Conservation (phyloP, 2,888 invertebrate species). For the Nymphalis polychloros region DNA sequence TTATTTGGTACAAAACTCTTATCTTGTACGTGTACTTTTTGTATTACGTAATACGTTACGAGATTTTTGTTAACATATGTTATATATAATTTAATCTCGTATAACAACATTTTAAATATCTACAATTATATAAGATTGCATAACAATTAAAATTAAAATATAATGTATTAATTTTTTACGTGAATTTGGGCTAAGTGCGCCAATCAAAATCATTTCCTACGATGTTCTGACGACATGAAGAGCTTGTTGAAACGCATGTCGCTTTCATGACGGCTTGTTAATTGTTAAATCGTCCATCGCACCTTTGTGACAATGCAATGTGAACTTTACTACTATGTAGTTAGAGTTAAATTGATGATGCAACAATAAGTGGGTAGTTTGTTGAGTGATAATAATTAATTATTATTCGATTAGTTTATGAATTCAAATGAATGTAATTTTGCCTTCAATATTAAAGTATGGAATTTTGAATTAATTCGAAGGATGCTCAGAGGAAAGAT, state of each 20-base stretch:
- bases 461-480: constrained; percentile 17
- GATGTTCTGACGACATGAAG: constrained; percentile 26
- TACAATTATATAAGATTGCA: constrained; percentile 3
- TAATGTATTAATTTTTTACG: neutral
- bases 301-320: neutral
- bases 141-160: constrained; percentile 1
- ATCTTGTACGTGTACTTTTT: neutral
- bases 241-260: constrained; percentile 29
- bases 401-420: neutral
- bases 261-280: constrained; percentile 31
- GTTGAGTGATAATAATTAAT: neutral
- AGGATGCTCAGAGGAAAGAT: constrained; percentile 33
- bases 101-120: neutral
- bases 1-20: too few species aligned
- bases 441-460: neutral
- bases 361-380: neutral
- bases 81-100: too few species aligned
- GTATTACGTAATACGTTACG: neutral
- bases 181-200: constrained; percentile 16
- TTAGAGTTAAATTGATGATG: neutral
- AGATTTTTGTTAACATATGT: neutral
- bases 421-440: constrained; percentile 6
- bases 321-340: neutral
- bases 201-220: constrained; percentile 14
- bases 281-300: constrained; percentile 29